Evolutionary conservation across 2,797 vertebrate species (phyloP).

Genomic region (Coluber constrictor): DNA sequence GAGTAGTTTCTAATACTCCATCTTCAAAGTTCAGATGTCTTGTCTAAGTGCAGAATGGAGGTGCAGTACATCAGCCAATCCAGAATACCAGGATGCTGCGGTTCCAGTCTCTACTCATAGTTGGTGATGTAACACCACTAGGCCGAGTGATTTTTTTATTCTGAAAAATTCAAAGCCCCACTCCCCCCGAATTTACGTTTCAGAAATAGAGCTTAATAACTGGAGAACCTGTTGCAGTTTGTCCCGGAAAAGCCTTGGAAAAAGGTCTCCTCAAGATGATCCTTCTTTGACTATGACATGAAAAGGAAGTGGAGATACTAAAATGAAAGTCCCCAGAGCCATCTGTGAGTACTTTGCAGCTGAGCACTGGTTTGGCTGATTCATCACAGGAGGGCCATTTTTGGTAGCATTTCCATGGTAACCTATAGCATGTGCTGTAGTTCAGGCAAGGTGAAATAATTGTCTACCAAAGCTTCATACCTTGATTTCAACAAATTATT

Average conservation of each 20-base stretch:
- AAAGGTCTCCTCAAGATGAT: background rate
- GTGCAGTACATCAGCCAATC: background rate
- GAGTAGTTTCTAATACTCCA: background rate
- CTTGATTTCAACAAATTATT: background rate
- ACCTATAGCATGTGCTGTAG: background rate
- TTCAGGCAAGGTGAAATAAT: background rate
- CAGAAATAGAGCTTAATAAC: background rate
- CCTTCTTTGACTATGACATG: background rate
- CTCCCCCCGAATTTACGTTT: background rate
- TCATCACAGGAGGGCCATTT: background rate
- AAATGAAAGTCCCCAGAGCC: background rate
- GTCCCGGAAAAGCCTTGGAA: background rate
- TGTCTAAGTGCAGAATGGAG: background rate
- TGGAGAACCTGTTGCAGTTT: background rate
- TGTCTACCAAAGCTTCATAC: background rate
- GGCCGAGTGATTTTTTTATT: background rate
- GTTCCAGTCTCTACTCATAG: background rate
- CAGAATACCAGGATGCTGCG: background rate
- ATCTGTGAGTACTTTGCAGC: background rate
- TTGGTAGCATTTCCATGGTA: conserved; percentile 3
- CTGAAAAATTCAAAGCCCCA: background rate
- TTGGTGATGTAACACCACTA: background rate
- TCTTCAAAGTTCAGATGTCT: background rate
- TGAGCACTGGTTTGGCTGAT: background rate
- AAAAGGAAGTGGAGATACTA: background rate